Percentiles rank a stretch among this genome's conserved stretches.
These are phyloP conservation scores for Uropsilus gracilis DNA, from an alignment of 2,113 vertebrate genomes.

Conservation along the genomic window DNA sequence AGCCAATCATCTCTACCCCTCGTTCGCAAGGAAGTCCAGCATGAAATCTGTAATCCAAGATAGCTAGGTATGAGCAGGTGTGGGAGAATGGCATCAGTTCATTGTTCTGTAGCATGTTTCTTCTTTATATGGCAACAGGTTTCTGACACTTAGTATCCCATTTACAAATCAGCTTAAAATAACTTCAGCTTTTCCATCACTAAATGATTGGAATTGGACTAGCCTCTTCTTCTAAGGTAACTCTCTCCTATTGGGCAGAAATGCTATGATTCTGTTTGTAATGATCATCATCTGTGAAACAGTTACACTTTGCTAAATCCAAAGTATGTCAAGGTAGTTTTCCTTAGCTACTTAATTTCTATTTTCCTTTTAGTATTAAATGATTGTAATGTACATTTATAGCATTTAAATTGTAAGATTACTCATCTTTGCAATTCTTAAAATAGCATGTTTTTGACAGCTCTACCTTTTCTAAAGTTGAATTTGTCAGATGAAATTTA, in stretches of 20 bases:
- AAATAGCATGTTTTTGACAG: not conserved
- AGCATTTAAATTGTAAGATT: not conserved
- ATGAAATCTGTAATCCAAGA: too few species aligned
- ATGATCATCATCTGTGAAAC: not conserved
- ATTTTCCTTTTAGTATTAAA: constrained; percentile 7
- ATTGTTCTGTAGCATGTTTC: too few species aligned
- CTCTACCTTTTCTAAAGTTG: not conserved
- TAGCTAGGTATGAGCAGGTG: too few species aligned
- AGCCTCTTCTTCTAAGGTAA: not conserved
- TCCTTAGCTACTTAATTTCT: not conserved
- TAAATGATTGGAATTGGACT: not conserved
- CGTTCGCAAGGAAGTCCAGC: too few species aligned
- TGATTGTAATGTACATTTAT: not conserved
- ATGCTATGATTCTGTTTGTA: not conserved
- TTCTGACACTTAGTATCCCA: not conserved
- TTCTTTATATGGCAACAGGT: too few species aligned
- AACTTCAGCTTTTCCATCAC: not conserved
- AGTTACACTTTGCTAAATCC: not conserved
- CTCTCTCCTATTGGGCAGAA: not conserved
- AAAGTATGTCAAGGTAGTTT: not conserved
- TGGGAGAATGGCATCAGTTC: too few species aligned
- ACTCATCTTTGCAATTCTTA: not conserved
- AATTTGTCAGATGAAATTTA: constrained; percentile 25
- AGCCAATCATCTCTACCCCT: too few species aligned
- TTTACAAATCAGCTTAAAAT: constrained; percentile 16